Conservation (phyloP, 23 tunicate species). For the Botrylloides violaceus region DNA sequence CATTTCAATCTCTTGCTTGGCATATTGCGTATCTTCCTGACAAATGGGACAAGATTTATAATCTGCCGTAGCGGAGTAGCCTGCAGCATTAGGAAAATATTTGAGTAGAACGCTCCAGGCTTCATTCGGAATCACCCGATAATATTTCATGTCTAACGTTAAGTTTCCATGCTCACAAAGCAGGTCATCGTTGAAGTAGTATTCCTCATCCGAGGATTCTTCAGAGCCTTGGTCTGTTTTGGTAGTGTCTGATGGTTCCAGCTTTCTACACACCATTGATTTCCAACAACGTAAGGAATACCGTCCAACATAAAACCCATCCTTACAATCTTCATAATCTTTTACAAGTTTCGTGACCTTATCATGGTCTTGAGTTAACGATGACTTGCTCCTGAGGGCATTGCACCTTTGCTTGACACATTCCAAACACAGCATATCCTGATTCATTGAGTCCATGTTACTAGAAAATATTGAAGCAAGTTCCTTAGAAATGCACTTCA, state of each 20-base stretch:
- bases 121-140: slow-evolving; percentile 31
- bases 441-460: not conserved
- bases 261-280: slow-evolving; percentile 25
- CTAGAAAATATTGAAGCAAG: slow-evolving; percentile 35
- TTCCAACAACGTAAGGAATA: slow-evolving; percentile 63
- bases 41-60: slow-evolving; percentile 30
- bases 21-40: slow-evolving; percentile 9
- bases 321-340: not conserved
- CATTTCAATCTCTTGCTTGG: slow-evolving; percentile 1
- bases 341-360: slow-evolving; percentile 30
- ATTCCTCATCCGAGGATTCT: slow-evolving; percentile 22
- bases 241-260: not conserved
- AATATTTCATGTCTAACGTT: slow-evolving; percentile 1
- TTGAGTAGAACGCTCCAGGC: slow-evolving; percentile 39
- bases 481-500: slow-evolving; percentile 53
- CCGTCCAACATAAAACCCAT: slow-evolving; percentile 46
- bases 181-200: slow-evolving; percentile 42
- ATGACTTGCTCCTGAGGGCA: slow-evolving; percentile 26
- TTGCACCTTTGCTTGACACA: slow-evolving; percentile 58
- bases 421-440: slow-evolving; percentile 27
- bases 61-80: not conserved
- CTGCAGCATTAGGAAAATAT: slow-evolving; percentile 52
- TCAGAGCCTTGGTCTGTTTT: not conserved
- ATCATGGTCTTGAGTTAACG: slow-evolving; percentile 22
- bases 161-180: slow-evolving; percentile 51